Conservation (phyloP, 30 jellyfish, hydroid and myxozoan genomes). For the Aurelia sp. region DNA sequence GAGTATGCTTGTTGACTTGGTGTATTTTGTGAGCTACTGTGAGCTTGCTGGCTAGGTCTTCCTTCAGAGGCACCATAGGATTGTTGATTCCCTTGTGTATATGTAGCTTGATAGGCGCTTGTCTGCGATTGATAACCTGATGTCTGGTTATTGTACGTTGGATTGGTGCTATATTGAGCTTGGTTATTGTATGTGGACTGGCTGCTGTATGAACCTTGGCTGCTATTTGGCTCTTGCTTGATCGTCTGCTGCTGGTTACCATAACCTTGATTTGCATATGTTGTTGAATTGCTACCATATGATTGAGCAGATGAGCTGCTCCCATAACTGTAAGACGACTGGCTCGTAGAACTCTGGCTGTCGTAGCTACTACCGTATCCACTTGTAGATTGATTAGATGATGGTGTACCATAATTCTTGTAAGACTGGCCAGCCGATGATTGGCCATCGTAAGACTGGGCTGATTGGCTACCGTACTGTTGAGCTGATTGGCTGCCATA, state of each 20-base stretch:
- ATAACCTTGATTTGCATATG: not conserved
- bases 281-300: not conserved
- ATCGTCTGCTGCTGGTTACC: slow-evolving; percentile 1
- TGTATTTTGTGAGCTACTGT: slow-evolving; percentile 6
- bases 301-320: not conserved
- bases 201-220: not conserved
- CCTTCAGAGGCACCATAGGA: not conserved
- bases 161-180: no score
- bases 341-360: not conserved
- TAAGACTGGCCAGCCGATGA: no score
- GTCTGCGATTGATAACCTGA: not conserved
- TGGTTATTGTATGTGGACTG: no score
- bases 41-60: not conserved
- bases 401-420: no score
- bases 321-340: not conserved
- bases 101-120: not conserved
- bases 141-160: no score
- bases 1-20: not conserved
- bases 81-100: not conserved
- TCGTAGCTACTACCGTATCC: no score
- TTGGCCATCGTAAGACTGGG: no score
- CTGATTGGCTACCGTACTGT: no score
- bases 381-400: no score
- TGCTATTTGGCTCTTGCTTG: not conserved
- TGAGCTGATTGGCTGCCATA: not conserved